These are phyloP conservation scores for Aricia agestis DNA, from an alignment of 1,140 invertebrate genomes.

Conservation along the genomic window DNA sequence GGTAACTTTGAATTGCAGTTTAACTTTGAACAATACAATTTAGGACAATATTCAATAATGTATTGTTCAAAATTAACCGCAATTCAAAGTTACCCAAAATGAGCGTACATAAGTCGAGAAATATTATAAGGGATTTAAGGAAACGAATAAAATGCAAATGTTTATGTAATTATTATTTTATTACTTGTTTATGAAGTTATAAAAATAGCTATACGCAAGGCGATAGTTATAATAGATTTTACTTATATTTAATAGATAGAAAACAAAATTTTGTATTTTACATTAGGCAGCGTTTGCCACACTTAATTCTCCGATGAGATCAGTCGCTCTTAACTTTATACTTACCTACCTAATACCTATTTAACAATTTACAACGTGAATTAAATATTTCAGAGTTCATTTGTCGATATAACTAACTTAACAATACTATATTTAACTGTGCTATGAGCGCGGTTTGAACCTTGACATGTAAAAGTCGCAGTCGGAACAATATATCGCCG, in stretches of 20 bases:
- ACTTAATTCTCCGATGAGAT: slow-evolving; percentile 57
- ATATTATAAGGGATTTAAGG: too few relatives aligned
- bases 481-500: slow-evolving; percentile 89
- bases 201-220: slow-evolving; percentile 7
- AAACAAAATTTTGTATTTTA: slow-evolving; percentile 15
- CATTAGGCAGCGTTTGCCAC: slow-evolving; percentile 7
- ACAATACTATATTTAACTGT: slow-evolving; percentile 17
- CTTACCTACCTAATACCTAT: slow-evolving; percentile 14
- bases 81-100: too few relatives aligned
- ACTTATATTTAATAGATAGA: slow-evolving; percentile 9
- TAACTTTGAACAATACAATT: too few relatives aligned
- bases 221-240: neutral
- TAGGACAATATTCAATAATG: too few relatives aligned
- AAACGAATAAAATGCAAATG: neutral
- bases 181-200: neutral
- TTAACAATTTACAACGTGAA: slow-evolving; percentile 33
- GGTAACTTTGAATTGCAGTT: too few relatives aligned
- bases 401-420: neutral
- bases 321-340: slow-evolving; percentile 42
- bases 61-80: too few relatives aligned
- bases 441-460: slow-evolving; percentile 80
- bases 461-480: slow-evolving; percentile 95
- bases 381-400: slow-evolving; percentile 21
- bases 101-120: too few relatives aligned
- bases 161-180: slow-evolving; percentile 9